Evolutionary conservation across 2,113 vertebrate species (phyloP).

Genomic region (Periophthalmodon schlosseri): DNA sequence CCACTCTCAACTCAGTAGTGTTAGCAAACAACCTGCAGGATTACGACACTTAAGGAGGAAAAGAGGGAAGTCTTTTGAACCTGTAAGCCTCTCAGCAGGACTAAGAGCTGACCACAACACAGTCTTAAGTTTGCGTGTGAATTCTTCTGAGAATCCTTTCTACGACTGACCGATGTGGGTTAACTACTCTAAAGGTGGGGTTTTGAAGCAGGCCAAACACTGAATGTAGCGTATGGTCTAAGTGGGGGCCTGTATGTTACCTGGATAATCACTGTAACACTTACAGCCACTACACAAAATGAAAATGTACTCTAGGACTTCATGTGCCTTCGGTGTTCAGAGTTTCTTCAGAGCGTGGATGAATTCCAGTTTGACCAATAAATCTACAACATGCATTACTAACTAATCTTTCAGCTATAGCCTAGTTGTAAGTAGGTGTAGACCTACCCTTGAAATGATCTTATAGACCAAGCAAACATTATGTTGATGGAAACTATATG

Average conservation of each 20-base stretch:
- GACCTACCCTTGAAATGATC: too few species aligned
- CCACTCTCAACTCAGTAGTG: conserved; percentile 27
- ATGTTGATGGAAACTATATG: too few species aligned
- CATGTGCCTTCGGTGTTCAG: too few species aligned
- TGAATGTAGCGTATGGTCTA: background rate
- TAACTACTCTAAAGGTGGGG: background rate
- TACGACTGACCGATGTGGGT: background rate
- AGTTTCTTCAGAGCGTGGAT: too few species aligned
- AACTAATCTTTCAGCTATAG: too few species aligned
- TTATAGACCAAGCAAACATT: too few species aligned
- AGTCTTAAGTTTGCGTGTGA: conserved; percentile 8
- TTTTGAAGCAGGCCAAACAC: background rate
- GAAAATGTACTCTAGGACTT: too few species aligned
- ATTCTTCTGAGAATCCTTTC: background rate
- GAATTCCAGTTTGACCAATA: too few species aligned
- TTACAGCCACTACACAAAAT: too few species aligned
- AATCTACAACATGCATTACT: too few species aligned
- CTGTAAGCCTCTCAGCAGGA: conserved; percentile 35
- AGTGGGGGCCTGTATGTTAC: background rate
- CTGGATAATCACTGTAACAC: too few species aligned
- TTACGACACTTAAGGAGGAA: conserved; percentile 53
- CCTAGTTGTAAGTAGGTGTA: too few species aligned
- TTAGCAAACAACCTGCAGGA: conserved; percentile 54
- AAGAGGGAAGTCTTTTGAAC: conserved; percentile 42
- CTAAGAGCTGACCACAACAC: conserved; percentile 33